Evolutionary conservation across 2,113 vertebrate genomes (phyloP).

Genomic region (Odocoileus virginianus): DNA sequence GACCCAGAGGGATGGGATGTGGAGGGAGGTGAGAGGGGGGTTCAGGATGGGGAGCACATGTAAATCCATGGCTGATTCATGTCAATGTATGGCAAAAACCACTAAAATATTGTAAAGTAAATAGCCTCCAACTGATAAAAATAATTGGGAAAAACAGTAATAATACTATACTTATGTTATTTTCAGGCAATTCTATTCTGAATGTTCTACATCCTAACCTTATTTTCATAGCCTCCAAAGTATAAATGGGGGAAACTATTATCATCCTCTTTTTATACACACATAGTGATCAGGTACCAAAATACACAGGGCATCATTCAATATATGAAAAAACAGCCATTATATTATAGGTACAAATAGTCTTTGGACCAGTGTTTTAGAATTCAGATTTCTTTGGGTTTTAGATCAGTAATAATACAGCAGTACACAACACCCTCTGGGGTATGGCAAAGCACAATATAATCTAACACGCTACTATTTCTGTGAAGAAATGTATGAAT

Average conservation of each 20-base stretch:
- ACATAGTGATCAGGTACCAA: constrained; percentile 1
- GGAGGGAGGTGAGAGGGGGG: too few relatives aligned
- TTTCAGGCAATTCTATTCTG: constrained; percentile 2
- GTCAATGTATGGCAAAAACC: too few relatives aligned
- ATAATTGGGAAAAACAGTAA: not conserved
- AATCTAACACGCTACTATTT: constrained; percentile 22
- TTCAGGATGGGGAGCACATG: too few relatives aligned
- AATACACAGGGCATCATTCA: not conserved
- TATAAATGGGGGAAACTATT: not conserved
- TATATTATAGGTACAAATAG: not conserved
- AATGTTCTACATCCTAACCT: constrained; percentile 27
- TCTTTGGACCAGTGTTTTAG: not conserved
- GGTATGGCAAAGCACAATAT: not conserved
- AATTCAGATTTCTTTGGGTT: not conserved
- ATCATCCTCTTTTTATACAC: not conserved
- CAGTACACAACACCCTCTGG: not conserved
- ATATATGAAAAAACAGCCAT: constrained; percentile 4
- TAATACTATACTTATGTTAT: not conserved
- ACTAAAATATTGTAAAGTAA: too few relatives aligned
- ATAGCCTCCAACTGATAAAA: too few relatives aligned
- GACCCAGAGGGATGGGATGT: too few relatives aligned
- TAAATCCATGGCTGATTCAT: too few relatives aligned
- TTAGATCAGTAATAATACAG: not conserved
- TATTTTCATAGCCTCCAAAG: constrained; percentile 12
- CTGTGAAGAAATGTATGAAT: constrained; percentile 2